Base-by-base conservation (phyloP, 2,113 vertebrate species). In the Equus przewalskii region DNA sequence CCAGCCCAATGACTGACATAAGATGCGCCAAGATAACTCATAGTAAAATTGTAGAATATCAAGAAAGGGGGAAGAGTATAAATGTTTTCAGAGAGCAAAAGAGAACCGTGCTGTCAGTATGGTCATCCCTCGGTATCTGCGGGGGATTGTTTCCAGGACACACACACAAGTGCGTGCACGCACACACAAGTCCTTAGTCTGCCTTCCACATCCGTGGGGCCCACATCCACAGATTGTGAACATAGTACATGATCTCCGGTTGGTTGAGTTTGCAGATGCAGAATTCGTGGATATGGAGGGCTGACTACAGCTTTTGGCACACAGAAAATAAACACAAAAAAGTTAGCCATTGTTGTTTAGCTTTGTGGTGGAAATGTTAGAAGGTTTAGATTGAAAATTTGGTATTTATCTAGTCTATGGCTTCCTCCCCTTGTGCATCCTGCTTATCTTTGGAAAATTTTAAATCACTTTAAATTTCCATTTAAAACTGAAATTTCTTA, bases 391-490 rank as follows among this genome's bases (percentile, higher is more conserved):
- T 84, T 60, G 26, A 76, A 93, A 54, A 41, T 67, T 67, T 73
- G 26, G 21, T 60, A 6, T 30, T 67, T 67, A 14, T 90, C 51
- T 86, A 51, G 6, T 36, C 36, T 28, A 4, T 75, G 28, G 46
- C 36, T 49, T 76, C 28, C 46, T 79, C 19, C 18, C 13, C 36
- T 49, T 92, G 64, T 91, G n/a, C 16, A 72, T 95, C 54, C 41
- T 93, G 18, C 44, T 82, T 90, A 56, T 95, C 67, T 80, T 89
- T 69, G 62, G 21, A 33, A 89, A 94, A 85, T 65, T 51, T 72
- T 33, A 89, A 80, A 56, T 56, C 67, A 56, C 46, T 83, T 51
- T 83, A 83, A 90, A 73, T 67, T 76, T 67, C 12, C 9, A 49
- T 67, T 90, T 76, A 30, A 76, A 82, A 73, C 44, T 12, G 56